Evolutionary conservation across 2,888 invertebrate genomes (phyloP), one percentile per base, ranked within the genome.

Genomic region (Drosophila neoperkinsi): DNA sequence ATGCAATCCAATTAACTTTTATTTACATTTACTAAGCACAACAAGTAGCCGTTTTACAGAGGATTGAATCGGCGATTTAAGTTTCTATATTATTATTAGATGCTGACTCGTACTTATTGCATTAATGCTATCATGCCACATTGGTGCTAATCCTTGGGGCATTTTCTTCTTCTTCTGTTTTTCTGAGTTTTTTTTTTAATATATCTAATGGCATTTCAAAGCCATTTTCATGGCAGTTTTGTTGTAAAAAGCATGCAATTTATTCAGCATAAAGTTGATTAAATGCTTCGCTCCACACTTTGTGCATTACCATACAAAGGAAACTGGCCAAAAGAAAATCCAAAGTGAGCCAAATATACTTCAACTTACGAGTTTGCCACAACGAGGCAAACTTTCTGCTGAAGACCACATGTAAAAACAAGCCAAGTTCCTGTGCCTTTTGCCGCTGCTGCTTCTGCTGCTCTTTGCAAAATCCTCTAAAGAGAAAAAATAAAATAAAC

Each of bases 251-350:
- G 9, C 56, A 62, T 58, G 57, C 65, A 51, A 66, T 88, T 81
- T 81, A 72, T 84, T 74, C 59, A 71, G 63, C 82, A 79, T 84
- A 87, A 84, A 87, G 84, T 84, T 84, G 84, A 89, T 84, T 87
- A 84, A 84, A 89, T 81, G 84, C 73, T 69, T 58, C 56, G 49
- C 64, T 52, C 49, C 71, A 28, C 71, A 61, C 65, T 68, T 58
- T 49, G 13, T 65, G 84, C 82, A 87, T 83, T 86, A 88, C 78
- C 83, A 80, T 83, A 69, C 72, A 77, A 74, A 65, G 60, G 50
- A 59, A 70, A 49, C 65, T 61, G 70, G 21, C 50, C 51, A 53
- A 65, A 43, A 57, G 43, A 66, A 63, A 65, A 56, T 50, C 56
- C 64, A 69, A 67, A 56, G 41, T 57, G 51, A 64, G 51, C 38